Base-by-base conservation (phyloP, 2,888 invertebrate species). In the Caenorhabditis becei region DNA sequence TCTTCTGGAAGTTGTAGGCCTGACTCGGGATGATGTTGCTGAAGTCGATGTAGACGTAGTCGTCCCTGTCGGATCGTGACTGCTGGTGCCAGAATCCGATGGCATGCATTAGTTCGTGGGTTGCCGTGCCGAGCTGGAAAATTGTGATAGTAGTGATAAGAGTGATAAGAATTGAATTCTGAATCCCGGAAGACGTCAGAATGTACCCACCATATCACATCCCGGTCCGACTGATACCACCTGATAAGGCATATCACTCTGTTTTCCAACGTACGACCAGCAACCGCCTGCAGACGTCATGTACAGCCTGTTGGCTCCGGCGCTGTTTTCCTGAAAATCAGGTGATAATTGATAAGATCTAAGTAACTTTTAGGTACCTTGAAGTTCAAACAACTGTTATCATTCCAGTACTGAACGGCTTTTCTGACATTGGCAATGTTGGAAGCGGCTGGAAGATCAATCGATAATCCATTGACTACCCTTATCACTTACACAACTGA, bases 241-340 rank as follows among this genome's bases (percentile, higher is more conserved):
- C 37, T 84, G 84, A 44, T 70, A 77, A 1, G 77, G 56, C 37
- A 54, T 71, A 11, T 61, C 58, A 8, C 24, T 20, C 44, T 84
- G 83, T 41, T 81, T 83, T 24, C 84, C 84, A 3, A 84, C 79
- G 58, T 83, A 84, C 7, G 84, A 84, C 84, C 84, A 84, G 54
- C 84, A 84, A 11, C 84, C 84, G 5, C 74, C 75, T 1, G 81
- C 83, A 5, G 58, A 37, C 2, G 80, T 81, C 37, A 80, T 23
- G 20, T 61, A 80, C 1, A 84, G 66, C 2, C 82, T 66, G 44
- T 83, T 85, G 2, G 69, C 35, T 0, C 63, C 85, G 4, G 41
- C 49, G 24, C 20, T 54, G 54, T 70, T 80, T 37, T 85, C 82
- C 81, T 84, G 35, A 24, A 69, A 56, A 28, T n/a, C 3, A n/a